Evolutionary conservation across 1,140 invertebrate species (phyloP), one percentile per base, ranked within the genome.

Genomic region (Delia radicum): DNA sequence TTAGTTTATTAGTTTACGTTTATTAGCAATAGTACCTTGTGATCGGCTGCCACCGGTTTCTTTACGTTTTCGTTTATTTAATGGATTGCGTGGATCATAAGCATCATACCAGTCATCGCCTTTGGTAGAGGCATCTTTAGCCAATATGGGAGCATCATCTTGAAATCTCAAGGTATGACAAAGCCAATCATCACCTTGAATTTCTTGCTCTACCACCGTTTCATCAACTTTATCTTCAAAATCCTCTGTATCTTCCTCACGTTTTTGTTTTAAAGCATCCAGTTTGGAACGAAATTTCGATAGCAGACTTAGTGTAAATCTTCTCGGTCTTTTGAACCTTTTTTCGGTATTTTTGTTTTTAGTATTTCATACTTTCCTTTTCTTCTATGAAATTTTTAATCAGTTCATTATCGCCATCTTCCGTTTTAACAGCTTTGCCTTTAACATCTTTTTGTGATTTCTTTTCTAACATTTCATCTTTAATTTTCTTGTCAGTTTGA

Each of bases 31-130:
- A 13, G 27, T 10, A 15, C 62, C 28, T 15, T 65, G 26, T 3
- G 62, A 24, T 24, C 65, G 65, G 37, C 33, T 33, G 21, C 37
- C 63, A 46, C 42, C 62, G n/a, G 63, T 61, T 82, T 90, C 90
- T 5, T 90, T 95, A 76, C 97, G 88, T 84, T 96, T 91, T 72
- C 97, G 89, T 88, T 98, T 96, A 79, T 96, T 98, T 0, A 99
- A 86, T 0, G 95, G 94, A 90, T 99, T 98, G 79, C 97, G 88
- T 0, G 98, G 98, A 89, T 99, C 97, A 82, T 94, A 94, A 75
- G 98, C 96, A 81, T 98, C 96, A 86, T 97, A 99, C 94, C 97
- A 97, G 85, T 99, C 96, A 80, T 96, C 93, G 74, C 92, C 90
- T 85, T 96, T 96, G 4, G 92, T 94, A 79, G 95, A 98, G 0